Evolutionary conservation across 2,113 vertebrate species (phyloP), one percentile per base, ranked within the genome.

Genomic region (Macquaria australasica): DNA sequence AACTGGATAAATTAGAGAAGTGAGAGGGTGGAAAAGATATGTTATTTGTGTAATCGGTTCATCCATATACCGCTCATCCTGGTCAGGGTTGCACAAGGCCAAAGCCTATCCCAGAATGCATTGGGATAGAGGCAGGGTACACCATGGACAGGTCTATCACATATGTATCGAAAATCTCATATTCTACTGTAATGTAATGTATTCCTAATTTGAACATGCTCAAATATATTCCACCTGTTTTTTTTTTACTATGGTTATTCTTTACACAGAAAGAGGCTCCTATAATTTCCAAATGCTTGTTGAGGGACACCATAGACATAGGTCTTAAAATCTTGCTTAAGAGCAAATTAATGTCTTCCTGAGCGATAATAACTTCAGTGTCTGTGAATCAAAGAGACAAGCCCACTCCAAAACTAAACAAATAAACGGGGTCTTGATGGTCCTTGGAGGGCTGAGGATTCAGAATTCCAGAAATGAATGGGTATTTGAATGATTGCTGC

Each of bases 401-500:
- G 78, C 70, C 67, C 84, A 14, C 74, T 85, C 56, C 62, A 83
- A 84, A 87, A 71, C 79, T 51, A 83, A 91, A 89, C 89, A 92
- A 86, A 93, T 89, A 92, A 88, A 89, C 50, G 37, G 66, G 31
- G 41, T 59, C 82, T 79, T 39, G 83, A 83, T 87, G 81, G 85
- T 92, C 84, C 83, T 88, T 20, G 20, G 91, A 88, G 87, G 90
- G 80, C 85, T 23, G 64, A 68, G 85, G 74, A 91, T 88, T 84
- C 55, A 59, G 82, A 88, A 88, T 91, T 92, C 90, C 87, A 85
- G 86, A 93, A 92, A 93, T 86, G 94, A 95, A 94, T 93, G 92
- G 90, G 92, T 93, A 93, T 96, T 95, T 96, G 94, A 95, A 95
- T 95, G 91, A 96, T 96, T 93, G 93, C 91, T 91, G 91, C 90